A percentile compares a stretch with the other conserved stretches of the same genome.
Conservation (phyloP, 2,113 vertebrate genomes). For the Phaethon lepturus region DNA sequence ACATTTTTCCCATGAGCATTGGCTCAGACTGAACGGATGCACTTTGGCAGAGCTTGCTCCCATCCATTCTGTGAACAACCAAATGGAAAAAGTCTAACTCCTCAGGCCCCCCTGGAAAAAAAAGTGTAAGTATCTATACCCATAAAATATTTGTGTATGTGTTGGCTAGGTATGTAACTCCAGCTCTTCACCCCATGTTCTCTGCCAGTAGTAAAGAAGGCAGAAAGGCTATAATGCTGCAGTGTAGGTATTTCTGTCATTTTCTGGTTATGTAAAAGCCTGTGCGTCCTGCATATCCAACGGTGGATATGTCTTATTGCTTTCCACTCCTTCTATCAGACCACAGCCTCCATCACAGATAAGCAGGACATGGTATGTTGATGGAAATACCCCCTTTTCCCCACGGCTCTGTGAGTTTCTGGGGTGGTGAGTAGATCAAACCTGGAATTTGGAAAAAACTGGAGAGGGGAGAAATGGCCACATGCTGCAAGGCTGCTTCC, state of each 20-base stretch:
- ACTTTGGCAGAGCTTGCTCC: not conserved
- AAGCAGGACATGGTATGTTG: not conserved
- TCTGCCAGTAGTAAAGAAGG: not conserved
- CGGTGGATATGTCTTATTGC: not conserved
- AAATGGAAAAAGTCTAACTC: not conserved
- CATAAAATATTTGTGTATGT: not conserved
- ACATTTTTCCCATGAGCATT: not conserved
- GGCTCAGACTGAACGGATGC: not conserved
- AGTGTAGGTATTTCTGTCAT: not conserved
- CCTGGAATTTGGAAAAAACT: not conserved
- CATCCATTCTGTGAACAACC: not conserved
- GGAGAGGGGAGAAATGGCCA: not conserved
- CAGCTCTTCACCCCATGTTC: not conserved
- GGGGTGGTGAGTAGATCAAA: fast-evolving
- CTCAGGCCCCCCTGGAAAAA: not conserved
- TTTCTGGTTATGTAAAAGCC: not conserved
- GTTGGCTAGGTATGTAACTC: not conserved
- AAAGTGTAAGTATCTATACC: not conserved
- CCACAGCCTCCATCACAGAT: not conserved
- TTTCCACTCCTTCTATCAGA: not conserved
- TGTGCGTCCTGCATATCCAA: not conserved
- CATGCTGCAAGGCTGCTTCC: not conserved
- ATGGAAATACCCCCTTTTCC: not conserved
- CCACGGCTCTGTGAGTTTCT: not conserved
- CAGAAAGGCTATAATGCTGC: not conserved